These are phyloP conservation scores for Pristis pectinata DNA, from an alignment of 2,797 vertebrate genomes.

Conservation along the genomic window DNA sequence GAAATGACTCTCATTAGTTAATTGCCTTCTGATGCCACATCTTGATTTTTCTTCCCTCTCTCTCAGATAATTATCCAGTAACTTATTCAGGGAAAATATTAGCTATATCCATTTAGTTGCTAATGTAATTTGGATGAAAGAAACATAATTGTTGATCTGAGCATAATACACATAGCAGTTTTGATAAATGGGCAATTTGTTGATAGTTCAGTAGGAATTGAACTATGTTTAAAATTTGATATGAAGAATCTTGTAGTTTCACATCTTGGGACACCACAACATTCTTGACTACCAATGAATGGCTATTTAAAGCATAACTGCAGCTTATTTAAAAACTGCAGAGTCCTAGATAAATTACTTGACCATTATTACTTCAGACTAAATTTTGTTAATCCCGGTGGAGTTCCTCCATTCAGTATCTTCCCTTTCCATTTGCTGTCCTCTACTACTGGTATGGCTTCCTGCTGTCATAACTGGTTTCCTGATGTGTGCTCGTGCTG, in stretches of 20 bases:
- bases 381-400: neutral
- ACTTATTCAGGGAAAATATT: too few species aligned
- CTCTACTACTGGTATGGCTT: neutral
- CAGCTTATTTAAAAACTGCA: neutral
- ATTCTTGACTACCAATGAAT: neutral
- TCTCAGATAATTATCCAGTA: too few species aligned
- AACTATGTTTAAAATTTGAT: neutral
- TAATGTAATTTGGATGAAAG: neutral
- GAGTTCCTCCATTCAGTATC: neutral
- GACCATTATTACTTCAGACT: neutral
- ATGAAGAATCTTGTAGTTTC: neutral
- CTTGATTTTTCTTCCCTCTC: too few species aligned
- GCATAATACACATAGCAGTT: neutral
- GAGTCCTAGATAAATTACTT: neutral
- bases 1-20: too few species aligned
- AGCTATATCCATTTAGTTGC: neutral
- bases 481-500: neutral
- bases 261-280: neutral
- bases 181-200: neutral
- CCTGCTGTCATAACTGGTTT: too few species aligned
- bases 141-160: neutral
- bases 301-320: neutral
- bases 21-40: too few species aligned
- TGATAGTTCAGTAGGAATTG: neutral
- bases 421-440: neutral